Evolutionary conservation across 1,140 invertebrate genomes (phyloP).

Genomic region (Ridgeia piscesae): DNA sequence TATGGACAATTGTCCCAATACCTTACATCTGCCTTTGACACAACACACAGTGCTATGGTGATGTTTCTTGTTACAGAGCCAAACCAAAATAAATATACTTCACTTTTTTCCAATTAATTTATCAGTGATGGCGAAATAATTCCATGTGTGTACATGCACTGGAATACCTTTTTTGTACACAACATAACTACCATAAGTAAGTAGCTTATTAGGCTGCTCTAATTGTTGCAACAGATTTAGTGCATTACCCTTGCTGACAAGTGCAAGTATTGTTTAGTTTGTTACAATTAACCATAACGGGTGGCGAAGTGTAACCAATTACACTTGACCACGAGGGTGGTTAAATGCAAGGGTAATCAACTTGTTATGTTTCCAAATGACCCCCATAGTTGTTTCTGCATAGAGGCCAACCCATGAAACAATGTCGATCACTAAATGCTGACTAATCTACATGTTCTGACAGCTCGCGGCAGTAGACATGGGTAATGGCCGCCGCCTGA

Average conservation of each 20-base stretch:
- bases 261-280: neutral
- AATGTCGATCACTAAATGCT: neutral
- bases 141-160: neutral
- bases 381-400: neutral
- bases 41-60: no score
- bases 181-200: neutral
- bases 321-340: no score
- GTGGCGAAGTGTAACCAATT: no score
- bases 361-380: neutral
- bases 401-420: neutral
- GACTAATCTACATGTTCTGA: neutral
- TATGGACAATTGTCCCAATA: neutral
- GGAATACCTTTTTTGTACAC: neutral
- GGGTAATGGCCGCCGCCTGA: neutral
- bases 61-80: no score
- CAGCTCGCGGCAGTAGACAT: neutral
- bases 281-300: neutral
- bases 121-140: neutral
- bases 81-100: no score
- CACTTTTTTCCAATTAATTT: no score
- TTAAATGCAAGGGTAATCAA: no score
- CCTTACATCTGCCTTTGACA: neutral
- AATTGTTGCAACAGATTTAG: neutral
- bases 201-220: neutral
- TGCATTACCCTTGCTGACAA: neutral